Evolutionary conservation across 2,113 vertebrate species (phyloP), one percentile per base, ranked within the genome.

Genomic region (Mungos mungo): DNA sequence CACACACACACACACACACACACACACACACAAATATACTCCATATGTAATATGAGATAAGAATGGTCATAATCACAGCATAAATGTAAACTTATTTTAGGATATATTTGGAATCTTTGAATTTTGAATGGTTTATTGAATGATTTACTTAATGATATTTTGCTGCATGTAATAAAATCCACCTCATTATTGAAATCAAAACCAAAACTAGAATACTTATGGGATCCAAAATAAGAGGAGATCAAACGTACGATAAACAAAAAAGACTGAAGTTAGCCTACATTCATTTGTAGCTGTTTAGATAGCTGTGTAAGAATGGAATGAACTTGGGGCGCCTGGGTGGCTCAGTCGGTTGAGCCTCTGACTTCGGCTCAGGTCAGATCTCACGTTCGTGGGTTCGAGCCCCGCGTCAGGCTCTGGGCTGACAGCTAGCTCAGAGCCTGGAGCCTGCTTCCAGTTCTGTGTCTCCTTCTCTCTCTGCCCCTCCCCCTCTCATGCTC

Each of bases 1-100:
- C 0, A 52, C 2, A 65, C n/a, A 12, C 31, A 60, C 0, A 52
- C 2, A 65, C n/a, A 11, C 31, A 57, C 0, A 50, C 2, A 65
- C n/a, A 11, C 31, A 38, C 38, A 65, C n/a, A 12, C 31, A 60
- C 38, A 60, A 8, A 45, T 50, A 47, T 12, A 47, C 2, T 35
- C 35, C 27, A 2, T 31, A 57, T 74, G 25, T 47, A 15, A 41
- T 68, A 27, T 47, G 23, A n/a, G 16, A 14, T 54, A 60, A 92
- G 23, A 33, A 50, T 81, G 50, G 3, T 50, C 68, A 69, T n/a
- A 81, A 95, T 71, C 25, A 86, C 0, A 65, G 25, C 15, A 31
- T 7, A 86, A 86, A 65, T 87, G 0, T 8, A 83, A 41, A 50
- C 9, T 90, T 87, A 83, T 35, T 91, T 91, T 94, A 33, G 31